Base-by-base conservation (phyloP, 2,888 invertebrate genomes). In the Phortica okadai region DNA sequence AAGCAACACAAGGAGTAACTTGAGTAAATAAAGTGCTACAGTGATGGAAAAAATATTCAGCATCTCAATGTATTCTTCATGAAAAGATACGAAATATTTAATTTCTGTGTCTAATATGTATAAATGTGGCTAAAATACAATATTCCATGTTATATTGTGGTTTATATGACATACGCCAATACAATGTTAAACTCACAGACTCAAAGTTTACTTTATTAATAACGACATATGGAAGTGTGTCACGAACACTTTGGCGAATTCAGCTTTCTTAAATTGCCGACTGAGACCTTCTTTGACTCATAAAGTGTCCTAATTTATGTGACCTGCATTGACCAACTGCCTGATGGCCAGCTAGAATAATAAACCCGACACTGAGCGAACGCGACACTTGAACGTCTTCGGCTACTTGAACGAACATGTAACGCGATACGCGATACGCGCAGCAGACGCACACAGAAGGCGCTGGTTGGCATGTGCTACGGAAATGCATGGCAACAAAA, bases 381-480 rank as follows among this genome's bases (percentile, higher is more conserved):
- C 54, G 73, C 14, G 67, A 75, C 82, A 82, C 83, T 83, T 83
- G 78, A 83, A 79, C 54, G 83, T 80, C 83, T 83, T 83, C 79
- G 67, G 74, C 66, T 54, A 56, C 66, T 54, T 67, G 74, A 50
- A 54, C 64, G 74, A 50, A 54, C 64, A 16, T 25, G 85, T 78
- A 85, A 85, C 79, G 73, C 75, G 82, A 85, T 79, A 85, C 79
- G 73, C 75, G 82, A 85, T 79, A 85, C 79, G 58, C 7, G 77
- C 58, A 64, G 70, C 73, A 79, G 70, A n/a, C 44, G 21, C 41
- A 21, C 69, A 25, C 21, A n/a, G 45, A 41, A 77, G 76, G 80
- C 81, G 81, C 83, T n/a, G 64, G n/a, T 85, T 85, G 87, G 87
- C 85, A 82, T 85, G 85, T 85, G 85, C 85, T 83, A 85, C 78